Evolutionary conservation across 2,888 invertebrate species (phyloP), one percentile per base, ranked within the genome.

Genomic region (Drosophila mulleri): DNA sequence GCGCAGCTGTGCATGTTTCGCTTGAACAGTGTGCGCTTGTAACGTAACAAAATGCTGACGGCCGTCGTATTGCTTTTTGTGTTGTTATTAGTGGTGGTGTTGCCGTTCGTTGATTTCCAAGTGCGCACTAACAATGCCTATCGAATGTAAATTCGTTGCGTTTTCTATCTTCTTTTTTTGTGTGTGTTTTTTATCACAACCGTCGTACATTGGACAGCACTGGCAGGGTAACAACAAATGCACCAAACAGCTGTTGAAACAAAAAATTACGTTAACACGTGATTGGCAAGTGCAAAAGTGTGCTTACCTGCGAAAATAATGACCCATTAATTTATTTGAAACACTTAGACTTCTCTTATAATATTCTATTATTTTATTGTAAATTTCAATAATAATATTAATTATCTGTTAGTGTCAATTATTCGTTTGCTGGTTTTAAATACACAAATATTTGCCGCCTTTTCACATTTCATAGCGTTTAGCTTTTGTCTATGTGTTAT

Each of bases 1-100:
- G 96, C 96, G 91, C 97, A 97, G 60, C 96, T 94, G 66, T 81
- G 81, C 82, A 83, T 87, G 39, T 72, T 65, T 69, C 78, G 76
- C 50, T 65, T 45, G 42, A 37, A 23, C 26, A 74, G 66, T 61
- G 63, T 23, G 57, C 67, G 67, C 45, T 65, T 45, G 32, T 70
- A 64, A 57, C 53, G 61, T 60, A 57, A 57, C 61, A 60, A 69
- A 72, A 72, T 72, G 18, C 67, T 73, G 62, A 73, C 59, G 57
- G 64, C 70, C 69, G 80, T 79, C 23, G 11, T 80, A 50, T 37
- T 63, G 52, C 58, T 57, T 52, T 37, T 5, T 37, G 37, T 37
- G 14, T 16, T 53, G n/a, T 58, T 32, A 7, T 12, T 48, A 11
- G 4, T 47, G n/a, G 9, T 37, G 39, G 7, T 39, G n/a, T 39